Base-by-base conservation (phyloP, 1,140 invertebrate genomes). In the Dendrolimus kikuchii region DNA sequence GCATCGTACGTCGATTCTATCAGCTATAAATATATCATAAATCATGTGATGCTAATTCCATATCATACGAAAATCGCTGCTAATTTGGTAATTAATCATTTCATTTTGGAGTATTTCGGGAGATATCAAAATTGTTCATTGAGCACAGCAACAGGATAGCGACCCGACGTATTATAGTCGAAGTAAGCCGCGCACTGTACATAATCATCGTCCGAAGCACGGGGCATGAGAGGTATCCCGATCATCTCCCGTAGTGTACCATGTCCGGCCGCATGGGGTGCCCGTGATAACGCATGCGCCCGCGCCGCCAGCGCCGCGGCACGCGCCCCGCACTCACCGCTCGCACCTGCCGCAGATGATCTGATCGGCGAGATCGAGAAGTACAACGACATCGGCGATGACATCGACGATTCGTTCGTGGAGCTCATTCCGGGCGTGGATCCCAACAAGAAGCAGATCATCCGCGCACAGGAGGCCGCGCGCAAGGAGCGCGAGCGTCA, bases 331-430 rank as follows among this genome's bases (percentile, higher is more conserved):
- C 62, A 57, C 66, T 79, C 62, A 79, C 62, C 56, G 55, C 53
- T 51, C 54, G 50, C 68, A 64, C 68, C 71, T 82, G 72, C 58
- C 67, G 71, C 94, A 99, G 98, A 99, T 94, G 98, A 99, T 88
- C 92, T 99, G 88, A 96, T 99, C 88, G 92, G 92, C 84, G 97
- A 98, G 89, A 99, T 98, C 90, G 97, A 99, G 90, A 96, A 95
- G 89, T 99, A 95, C 93, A 99, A 99, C 89, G 92, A 95, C 76
- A 97, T 99, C 89, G 96, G 95, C 69, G 96, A 99, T 89, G 98
- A 98, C 88, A 92, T 99, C 92, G 98, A 99, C 88, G 92, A 93
- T 77, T 97, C 98, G 61, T 99, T 99, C 90, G 92, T 96, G 77
- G 98, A 98, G 87, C 91, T 99, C 86, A 98, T 98, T 87, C 87